phyloP scores from a whole-genome alignment of 35 echinoderm and acorn worm genomes.

The Heliocidaris tuberculata region DNA sequence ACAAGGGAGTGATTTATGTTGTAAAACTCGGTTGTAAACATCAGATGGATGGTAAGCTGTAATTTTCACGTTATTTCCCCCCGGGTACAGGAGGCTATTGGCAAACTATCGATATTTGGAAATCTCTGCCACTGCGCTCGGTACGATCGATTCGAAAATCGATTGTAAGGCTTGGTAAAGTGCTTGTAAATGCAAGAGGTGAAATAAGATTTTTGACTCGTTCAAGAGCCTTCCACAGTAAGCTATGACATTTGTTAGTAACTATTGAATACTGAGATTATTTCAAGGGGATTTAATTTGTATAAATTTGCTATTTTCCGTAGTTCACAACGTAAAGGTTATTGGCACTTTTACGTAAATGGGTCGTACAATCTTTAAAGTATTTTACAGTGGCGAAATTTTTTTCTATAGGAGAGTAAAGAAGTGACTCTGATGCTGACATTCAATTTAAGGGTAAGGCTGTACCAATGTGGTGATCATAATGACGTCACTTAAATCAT shows the following conservation, averaged over 20 bases:
- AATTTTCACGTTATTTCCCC: too few species aligned
- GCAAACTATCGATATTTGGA: too few species aligned
- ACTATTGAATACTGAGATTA: background rate
- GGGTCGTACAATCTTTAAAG: background rate
- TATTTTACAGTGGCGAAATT: background rate
- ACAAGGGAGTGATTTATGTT: too few species aligned
- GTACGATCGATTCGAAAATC: background rate
- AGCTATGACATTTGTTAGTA: background rate
- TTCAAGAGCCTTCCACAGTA: background rate
- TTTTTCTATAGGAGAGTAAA: background rate
- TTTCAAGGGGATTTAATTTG: background rate
- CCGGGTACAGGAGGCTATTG: too few species aligned
- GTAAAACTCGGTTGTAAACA: too few species aligned
- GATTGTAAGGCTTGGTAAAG: background rate
- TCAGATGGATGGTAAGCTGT: too few species aligned
- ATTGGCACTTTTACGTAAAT: background rate
- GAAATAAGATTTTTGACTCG: background rate
- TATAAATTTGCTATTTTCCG: too few species aligned
- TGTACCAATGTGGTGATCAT: background rate
- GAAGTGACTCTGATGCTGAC: background rate
- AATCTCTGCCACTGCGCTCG: background rate
- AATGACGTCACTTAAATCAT: background rate
- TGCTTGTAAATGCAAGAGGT: background rate
- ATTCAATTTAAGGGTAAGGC: background rate
- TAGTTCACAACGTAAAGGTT: too few species aligned